phyloP scores from a whole-genome alignment of 2,797 vertebrate genomes.

The Cynodonichthys magdalenae region DNA sequence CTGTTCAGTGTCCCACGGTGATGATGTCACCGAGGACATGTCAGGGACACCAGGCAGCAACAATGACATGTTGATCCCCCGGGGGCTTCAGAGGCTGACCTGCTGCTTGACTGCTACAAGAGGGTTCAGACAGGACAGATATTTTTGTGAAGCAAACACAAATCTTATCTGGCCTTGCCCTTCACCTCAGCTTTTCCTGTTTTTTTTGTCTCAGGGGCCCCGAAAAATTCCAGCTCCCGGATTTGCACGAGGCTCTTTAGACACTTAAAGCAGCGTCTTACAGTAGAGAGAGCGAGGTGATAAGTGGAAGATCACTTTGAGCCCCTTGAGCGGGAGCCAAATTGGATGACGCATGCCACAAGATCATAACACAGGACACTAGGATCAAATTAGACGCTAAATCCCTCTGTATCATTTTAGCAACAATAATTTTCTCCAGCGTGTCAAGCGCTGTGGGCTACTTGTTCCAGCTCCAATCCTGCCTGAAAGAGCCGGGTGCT shows the following conservation, averaged over 20 bases:
- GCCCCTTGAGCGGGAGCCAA: slow-evolving; percentile 53
- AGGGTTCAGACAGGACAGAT: slow-evolving; percentile 72
- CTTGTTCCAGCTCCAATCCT: slow-evolving; percentile 61
- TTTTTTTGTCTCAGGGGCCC: slow-evolving; percentile 54
- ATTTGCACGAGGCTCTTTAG: slow-evolving; percentile 41
- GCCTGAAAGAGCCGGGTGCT: slow-evolving; percentile 51
- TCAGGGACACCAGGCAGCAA: slow-evolving; percentile 66
- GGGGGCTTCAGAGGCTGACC: slow-evolving; percentile 67
- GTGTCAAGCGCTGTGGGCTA: slow-evolving; percentile 60
- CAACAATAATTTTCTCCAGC: slow-evolving; percentile 65
- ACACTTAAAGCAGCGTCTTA: slow-evolving; percentile 53
- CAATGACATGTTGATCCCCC: slow-evolving; percentile 76
- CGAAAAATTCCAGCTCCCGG: slow-evolving; percentile 39
- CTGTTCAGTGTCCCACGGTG: slow-evolving; percentile 44
- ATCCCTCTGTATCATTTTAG: slow-evolving; percentile 64
- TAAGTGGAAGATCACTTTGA: slow-evolving; percentile 71
- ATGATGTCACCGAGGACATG: slow-evolving; percentile 74
- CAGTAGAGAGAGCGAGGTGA: slow-evolving; percentile 50
- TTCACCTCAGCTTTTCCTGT: slow-evolving; percentile 64
- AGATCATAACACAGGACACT: slow-evolving; percentile 54
- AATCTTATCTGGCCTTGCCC: slow-evolving; percentile 74
- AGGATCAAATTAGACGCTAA: slow-evolving; percentile 67
- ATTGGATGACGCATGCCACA: slow-evolving; percentile 64
- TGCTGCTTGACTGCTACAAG: slow-evolving; percentile 75
- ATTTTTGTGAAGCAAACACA: slow-evolving; percentile 39